Evolutionary conservation across 2,888 invertebrate species (phyloP).

Genomic region (Eupelmus urozonus): DNA sequence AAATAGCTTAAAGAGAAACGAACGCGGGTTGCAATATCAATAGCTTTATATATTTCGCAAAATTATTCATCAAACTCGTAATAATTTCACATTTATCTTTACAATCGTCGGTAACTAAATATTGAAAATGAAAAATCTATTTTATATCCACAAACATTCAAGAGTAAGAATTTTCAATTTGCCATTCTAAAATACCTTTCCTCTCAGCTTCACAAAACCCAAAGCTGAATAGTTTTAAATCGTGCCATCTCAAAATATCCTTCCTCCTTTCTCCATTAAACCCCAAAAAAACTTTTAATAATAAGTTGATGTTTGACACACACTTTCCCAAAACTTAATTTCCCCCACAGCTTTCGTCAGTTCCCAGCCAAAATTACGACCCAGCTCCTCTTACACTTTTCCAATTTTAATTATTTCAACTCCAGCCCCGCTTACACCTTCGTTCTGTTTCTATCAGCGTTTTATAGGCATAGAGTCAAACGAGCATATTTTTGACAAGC

Average conservation of each 20-base stretch:
- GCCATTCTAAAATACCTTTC: too few relatives aligned
- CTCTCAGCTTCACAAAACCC: too few relatives aligned
- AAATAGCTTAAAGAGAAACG: not conserved
- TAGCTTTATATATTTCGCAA: not conserved
- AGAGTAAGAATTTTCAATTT: too few relatives aligned
- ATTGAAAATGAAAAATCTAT: too few relatives aligned
- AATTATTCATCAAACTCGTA: not conserved
- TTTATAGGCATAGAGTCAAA: slow-evolving; percentile 32
- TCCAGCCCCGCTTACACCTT: not conserved
- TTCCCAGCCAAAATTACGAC: not conserved
- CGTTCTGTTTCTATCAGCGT: slow-evolving; percentile 16
- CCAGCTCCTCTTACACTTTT: not conserved
- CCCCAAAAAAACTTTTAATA: too few relatives aligned
- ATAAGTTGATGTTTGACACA: too few relatives aligned
- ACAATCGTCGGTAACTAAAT: too few relatives aligned
- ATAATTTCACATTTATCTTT: not conserved
- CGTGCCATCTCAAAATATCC: too few relatives aligned
- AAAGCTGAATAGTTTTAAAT: too few relatives aligned
- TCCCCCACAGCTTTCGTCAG: not conserved
- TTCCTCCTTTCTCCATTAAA: too few relatives aligned
- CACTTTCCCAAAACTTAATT: too few relatives aligned
- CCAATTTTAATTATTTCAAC: slow-evolving; percentile 24
- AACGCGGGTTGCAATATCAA: not conserved
- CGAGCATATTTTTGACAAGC: slow-evolving; percentile 39
- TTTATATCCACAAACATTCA: too few relatives aligned